Evolutionary conservation across 2,113 vertebrate species (phyloP).

Genomic region (Colaptes auratus): DNA sequence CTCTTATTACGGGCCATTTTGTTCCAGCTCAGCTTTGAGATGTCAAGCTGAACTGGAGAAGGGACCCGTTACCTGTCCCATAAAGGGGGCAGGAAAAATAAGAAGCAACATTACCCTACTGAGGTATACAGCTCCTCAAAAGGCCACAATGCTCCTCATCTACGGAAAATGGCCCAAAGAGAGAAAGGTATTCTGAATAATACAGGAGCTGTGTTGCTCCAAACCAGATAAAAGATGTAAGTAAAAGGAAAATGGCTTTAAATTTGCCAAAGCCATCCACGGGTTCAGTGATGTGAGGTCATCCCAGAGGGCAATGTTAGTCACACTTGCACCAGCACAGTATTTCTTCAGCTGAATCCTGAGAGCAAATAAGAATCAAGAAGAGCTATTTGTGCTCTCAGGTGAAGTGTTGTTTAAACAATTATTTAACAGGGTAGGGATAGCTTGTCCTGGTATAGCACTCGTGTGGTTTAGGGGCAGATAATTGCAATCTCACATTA

Average conservation of each 20-base stretch:
- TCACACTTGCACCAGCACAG: background rate
- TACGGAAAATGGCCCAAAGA: background rate
- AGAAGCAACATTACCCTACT: background rate
- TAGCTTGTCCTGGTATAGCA: background rate
- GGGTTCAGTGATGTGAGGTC: background rate
- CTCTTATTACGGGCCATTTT: background rate
- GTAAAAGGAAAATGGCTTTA: background rate
- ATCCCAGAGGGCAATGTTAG: background rate
- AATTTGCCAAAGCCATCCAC: background rate
- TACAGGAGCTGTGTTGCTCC: background rate
- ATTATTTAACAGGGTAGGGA: background rate
- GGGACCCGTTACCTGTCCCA: background rate
- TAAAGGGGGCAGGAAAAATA: background rate
- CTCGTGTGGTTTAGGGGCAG: background rate
- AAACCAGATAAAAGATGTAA: background rate
- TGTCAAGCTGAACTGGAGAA: background rate
- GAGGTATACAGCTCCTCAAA: background rate
- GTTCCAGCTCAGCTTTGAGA: background rate
- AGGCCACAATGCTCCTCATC: background rate
- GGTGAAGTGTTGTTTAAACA: background rate
- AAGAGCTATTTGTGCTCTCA: background rate
- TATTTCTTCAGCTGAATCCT: background rate
- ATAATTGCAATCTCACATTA: background rate
- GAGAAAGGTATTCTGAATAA: background rate
- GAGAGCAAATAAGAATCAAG: background rate